These are phyloP conservation scores for Bombus fervidus DNA, from an alignment of 1,140 invertebrate species.

Conservation along the genomic window DNA sequence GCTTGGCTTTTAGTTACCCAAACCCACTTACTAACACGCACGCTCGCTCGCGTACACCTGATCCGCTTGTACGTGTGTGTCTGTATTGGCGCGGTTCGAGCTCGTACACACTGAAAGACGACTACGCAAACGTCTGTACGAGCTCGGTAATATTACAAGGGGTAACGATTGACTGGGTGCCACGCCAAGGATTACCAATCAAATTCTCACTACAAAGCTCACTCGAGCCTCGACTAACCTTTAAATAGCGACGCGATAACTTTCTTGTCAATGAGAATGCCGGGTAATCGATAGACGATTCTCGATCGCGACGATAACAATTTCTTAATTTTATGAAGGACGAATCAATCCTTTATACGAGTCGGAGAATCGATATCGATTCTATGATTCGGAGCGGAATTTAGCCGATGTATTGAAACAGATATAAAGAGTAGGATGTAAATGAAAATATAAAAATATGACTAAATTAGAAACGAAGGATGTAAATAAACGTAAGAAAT, in stretches of 20 bases:
- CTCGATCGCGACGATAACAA: neutral
- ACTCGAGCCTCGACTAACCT: constrained; percentile 14
- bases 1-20: constrained; percentile 80
- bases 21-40: constrained; percentile 75
- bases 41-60: constrained; percentile 57
- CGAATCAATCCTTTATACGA: neutral
- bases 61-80: constrained; percentile 22
- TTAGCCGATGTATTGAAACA: neutral
- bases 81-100: neutral
- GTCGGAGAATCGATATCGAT: neutral
- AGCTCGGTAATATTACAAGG: constrained; percentile 55
- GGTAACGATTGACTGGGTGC: constrained; percentile 65
- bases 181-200: constrained; percentile 60
- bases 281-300: neutral
- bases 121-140: constrained; percentile 25
- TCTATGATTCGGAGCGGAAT: too few species aligned
- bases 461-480: too few species aligned
- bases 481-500: too few species aligned
- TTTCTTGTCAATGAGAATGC: neutral
- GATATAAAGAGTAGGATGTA: too few species aligned
- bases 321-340: neutral
- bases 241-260: constrained; percentile 15
- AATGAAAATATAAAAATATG: neutral
- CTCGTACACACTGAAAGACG: constrained; percentile 3
- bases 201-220: constrained; percentile 60